phyloP scores from a whole-genome alignment of 2,797 vertebrate species.

The Argya squamiceps region DNA sequence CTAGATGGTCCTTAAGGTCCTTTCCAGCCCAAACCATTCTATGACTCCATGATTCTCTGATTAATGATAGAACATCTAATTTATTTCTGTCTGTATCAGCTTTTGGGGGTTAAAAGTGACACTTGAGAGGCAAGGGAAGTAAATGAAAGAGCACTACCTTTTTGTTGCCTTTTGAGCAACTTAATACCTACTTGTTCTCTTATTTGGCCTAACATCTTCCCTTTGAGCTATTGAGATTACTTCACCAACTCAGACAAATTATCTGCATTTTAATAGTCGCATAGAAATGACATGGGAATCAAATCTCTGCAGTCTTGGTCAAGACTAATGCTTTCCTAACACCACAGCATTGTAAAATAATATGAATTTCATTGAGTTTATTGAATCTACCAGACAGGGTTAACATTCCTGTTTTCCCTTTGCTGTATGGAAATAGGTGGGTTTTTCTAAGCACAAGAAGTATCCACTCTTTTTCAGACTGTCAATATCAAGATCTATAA shows the following conservation, averaged over 20 bases:
- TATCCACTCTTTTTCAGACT: neutral
- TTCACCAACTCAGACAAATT: slow-evolving; percentile 6
- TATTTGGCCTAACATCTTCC: neutral
- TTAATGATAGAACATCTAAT: neutral
- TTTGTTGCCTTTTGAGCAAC: neutral
- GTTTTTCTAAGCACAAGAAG: neutral
- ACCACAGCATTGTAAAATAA: neutral
- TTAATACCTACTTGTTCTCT: neutral
- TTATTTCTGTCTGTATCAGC: neutral
- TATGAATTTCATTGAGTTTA: neutral
- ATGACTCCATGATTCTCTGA: neutral
- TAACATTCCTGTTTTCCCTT: neutral
- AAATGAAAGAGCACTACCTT: neutral
- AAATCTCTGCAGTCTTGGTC: neutral
- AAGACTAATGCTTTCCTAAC: neutral
- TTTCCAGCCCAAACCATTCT: neutral
- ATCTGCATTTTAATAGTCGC: neutral
- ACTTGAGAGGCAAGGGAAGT: neutral
- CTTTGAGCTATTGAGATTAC: neutral
- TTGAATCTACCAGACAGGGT: neutral
- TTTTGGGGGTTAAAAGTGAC: neutral
- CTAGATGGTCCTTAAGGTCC: neutral
- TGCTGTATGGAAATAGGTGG: neutral
- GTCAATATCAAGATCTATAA: neutral
- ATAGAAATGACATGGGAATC: neutral